Evolutionary conservation across 2,113 vertebrate species (phyloP).

Genomic region (Arothron firmamentum): DNA sequence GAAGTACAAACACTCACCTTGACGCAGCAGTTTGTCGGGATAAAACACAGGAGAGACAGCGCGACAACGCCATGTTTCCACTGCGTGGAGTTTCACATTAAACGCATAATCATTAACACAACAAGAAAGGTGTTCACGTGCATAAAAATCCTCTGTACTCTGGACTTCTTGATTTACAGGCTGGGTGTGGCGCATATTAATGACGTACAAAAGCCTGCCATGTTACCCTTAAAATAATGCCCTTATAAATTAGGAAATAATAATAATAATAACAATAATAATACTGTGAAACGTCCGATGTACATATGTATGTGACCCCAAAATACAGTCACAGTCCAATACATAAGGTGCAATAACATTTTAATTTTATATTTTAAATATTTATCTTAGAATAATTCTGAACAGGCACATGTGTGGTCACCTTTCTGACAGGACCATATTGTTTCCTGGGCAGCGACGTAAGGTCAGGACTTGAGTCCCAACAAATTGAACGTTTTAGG

Average conservation of each 20-base stretch:
- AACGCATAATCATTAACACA: background rate
- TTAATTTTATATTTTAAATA: too few relatives aligned
- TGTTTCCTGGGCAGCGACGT: background rate
- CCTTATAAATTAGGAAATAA: too few relatives aligned
- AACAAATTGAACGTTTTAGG: background rate
- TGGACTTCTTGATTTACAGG: background rate
- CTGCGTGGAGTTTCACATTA: background rate
- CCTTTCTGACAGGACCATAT: background rate
- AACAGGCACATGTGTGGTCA: background rate
- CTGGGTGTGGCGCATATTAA: conserved; percentile 26
- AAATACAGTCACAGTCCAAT: too few relatives aligned
- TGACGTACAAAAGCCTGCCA: conserved; percentile 23
- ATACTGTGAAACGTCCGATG: too few relatives aligned
- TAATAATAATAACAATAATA: too few relatives aligned
- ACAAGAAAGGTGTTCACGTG: conserved; percentile 5
- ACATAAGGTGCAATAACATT: too few relatives aligned
- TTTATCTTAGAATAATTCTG: background rate
- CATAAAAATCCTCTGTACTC: background rate
- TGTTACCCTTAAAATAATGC: background rate
- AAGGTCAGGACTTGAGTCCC: conserved; percentile 38
- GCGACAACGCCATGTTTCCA: conserved; percentile 55
- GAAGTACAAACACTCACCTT: conserved; percentile 49
- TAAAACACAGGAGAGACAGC: conserved; percentile 35
- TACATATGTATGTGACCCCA: too few relatives aligned
- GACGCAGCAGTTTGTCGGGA: conserved; percentile 28